A percentile compares a stretch with the other conserved stretches of the same genome.
phyloP scores from a whole-genome alignment of 2,888 invertebrate genomes.

The Ypsolopha scabrella region DNA sequence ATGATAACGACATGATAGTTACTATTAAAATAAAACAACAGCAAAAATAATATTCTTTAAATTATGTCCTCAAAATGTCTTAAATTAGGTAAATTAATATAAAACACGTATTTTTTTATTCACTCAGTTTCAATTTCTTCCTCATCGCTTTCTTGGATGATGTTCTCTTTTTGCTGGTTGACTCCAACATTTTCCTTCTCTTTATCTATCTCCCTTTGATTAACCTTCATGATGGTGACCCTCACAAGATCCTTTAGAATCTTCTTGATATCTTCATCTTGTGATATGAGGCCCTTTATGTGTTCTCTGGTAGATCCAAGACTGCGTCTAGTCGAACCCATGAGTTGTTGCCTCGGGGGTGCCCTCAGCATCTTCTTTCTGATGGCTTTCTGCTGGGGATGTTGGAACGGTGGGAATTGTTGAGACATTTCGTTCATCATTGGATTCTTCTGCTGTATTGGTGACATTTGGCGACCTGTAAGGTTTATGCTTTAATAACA shows the following conservation, averaged over 20 bases:
- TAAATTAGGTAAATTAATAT: no score
- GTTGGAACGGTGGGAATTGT: no score
- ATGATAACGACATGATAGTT: no score
- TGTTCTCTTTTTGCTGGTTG: no score
- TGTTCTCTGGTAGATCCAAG: constrained; percentile 40
- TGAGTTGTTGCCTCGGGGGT: constrained; percentile 17
- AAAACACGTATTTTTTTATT: no score
- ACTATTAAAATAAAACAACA: no score
- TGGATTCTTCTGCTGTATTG: constrained; percentile 10
- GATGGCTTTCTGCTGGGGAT: no score
- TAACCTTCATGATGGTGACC: constrained; percentile 58
- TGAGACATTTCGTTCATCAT: constrained; percentile 9
- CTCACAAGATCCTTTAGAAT: constrained; percentile 53
- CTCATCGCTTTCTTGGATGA: no score
- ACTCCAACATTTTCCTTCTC: constrained; percentile 8
- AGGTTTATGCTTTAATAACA: no score
- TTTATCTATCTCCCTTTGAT: constrained; percentile 36
- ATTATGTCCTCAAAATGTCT: no score
- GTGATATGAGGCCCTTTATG: constrained; percentile 44
- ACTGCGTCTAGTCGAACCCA: constrained; percentile 26
- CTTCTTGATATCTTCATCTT: constrained; percentile 54
- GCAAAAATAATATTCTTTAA: no score
- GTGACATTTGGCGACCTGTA: not conserved
- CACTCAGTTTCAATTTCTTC: no score
- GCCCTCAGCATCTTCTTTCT: constrained; percentile 27